Base-by-base conservation (phyloP, 2,113 vertebrate genomes). In the Erinaceus europaeus region DNA sequence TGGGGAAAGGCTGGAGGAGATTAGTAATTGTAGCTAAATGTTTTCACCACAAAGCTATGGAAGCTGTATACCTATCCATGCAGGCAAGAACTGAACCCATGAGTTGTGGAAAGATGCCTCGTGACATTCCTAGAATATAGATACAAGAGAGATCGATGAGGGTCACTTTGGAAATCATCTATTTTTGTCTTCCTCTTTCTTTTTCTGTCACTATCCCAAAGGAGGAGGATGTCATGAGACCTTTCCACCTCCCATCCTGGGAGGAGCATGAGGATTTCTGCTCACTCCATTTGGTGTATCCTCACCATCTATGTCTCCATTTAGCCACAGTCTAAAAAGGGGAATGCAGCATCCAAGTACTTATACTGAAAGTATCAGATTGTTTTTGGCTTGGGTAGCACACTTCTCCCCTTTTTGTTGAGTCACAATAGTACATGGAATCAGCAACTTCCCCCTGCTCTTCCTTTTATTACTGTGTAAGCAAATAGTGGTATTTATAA, bases 11-110 rank as follows among this genome's bases (percentile, higher is more conserved):
- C 38, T 65, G 2, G 18, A 36, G 21, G 36, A 64, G 36, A 88
- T 61, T 62, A 64, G 21, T 29, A 89, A 75, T 65, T 38, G 20
- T 38, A 46, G 46, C 25, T 3, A n/a, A 83, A 67, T 42, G 18
- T 55, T 80, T 9, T 9, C 13, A 25, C 9, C 9, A 34, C 0
- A 0, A 8, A 0, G 0, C 44, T 17, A 25, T 53, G 40, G 46
- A 10, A 65, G 34, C 7, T 65, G 46, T 38, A 29, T n/a, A 64
- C 29, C 59, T 13, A 61, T 53, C 34, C 40, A 62, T 17, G 36
- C 0, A 20, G n/a, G 20, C 5, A 32, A 53, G 64, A 14, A 12
- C 27, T 38, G 68, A 29, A 67, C 34, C 5, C 20, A 4, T 1
- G 53, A 32, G 13, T 34, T 46, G 34, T 57, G 12, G 40, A 3